Base-by-base conservation (phyloP, 2,797 vertebrate species). In the Chelmon rostratus region DNA sequence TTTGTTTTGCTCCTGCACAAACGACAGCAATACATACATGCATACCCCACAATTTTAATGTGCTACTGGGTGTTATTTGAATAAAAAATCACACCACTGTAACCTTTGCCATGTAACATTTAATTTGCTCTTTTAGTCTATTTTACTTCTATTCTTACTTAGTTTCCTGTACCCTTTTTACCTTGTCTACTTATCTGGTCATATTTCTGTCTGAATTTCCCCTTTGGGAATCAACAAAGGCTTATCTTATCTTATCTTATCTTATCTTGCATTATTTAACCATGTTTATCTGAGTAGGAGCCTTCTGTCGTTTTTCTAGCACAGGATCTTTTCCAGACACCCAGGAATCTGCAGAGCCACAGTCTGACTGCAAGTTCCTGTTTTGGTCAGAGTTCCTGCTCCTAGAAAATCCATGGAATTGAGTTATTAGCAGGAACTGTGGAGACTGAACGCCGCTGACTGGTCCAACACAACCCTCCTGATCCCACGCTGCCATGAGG, bases 371-470 rank as follows among this genome's bases (percentile, higher is more conserved):
- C 28, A 53, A 33, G 5, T 21, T 31, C 21, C n/a, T 53, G 44
- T 28, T 47, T 67, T 50, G 25, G 52, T 56, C 1, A 1, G 56
- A 31, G 9, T 21, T 50, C 25, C 15, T 11, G 31, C n/a, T 13
- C 10, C 28, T 25, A 10, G 42, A 33, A 57, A 15, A 35, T 3
- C 12, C 6, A 52, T 23, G 28, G 31, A 62, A 8, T 25, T 37
- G 33, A 35, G 58, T 28, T 12, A 8, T n/a, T 23, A 42, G 21
- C 49, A 42, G 23, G 28, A 69, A 66, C 37, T 50, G 53, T 31
- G 44, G 42, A 44, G 18, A 62, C 50, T 57, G 35, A 53, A 15
- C n/a, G 52, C 23, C 44, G 57, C 35, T 70, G 40, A 72, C 52
- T 9, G 10, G 3, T 28, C 15, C 8, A 47, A 59, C 62, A 23